Percentiles rank a stretch among this genome's conserved stretches.
Evolutionary conservation across 2,888 invertebrate genomes (phyloP).

Genomic region (Branchinecta sandiegonensis): DNA sequence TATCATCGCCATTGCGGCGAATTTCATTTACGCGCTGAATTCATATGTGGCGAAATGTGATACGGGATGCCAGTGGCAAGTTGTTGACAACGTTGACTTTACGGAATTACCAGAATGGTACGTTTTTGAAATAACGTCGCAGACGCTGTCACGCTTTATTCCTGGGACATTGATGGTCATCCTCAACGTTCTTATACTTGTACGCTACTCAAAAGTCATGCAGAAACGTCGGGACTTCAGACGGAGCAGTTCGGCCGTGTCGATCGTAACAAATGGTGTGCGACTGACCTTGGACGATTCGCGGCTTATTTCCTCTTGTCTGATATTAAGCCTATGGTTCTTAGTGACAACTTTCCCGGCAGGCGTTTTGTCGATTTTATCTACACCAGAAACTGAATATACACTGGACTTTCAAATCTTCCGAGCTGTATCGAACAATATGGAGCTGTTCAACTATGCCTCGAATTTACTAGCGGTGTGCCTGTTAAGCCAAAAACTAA

Average conservation of each 20-base stretch:
- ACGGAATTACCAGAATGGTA: slow-evolving; percentile 31
- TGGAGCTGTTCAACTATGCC: slow-evolving; percentile 40
- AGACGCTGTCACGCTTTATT: slow-evolving; percentile 36
- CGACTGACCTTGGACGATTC: slow-evolving; percentile 11
- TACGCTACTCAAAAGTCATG: not conserved
- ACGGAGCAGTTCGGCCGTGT: not conserved
- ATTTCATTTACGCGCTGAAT: slow-evolving; percentile 35
- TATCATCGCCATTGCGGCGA: slow-evolving; percentile 34
- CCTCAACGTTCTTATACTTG: not conserved
- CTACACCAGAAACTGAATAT: not conserved
- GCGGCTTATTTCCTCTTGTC: slow-evolving; percentile 13
- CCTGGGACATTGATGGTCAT: slow-evolving; percentile 37
- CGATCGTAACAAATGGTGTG: not conserved
- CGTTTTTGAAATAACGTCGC: slow-evolving; percentile 34
- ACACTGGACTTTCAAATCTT: slow-evolving; percentile 33
- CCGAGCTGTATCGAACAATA: slow-evolving; percentile 36
- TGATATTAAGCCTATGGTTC: slow-evolving; percentile 7
- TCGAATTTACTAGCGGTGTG: slow-evolving; percentile 40
- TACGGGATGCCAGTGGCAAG: slow-evolving; percentile 26
- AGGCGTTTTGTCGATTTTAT: slow-evolving; percentile 17
- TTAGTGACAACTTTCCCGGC: slow-evolving; percentile 17
- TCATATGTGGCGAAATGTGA: slow-evolving; percentile 27
- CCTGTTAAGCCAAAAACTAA: slow-evolving; percentile 35
- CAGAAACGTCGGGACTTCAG: not conserved
- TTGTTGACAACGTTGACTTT: slow-evolving; percentile 30